Conservation (phyloP, 2,888 invertebrate genomes). For the Carabus problematicus region DNA sequence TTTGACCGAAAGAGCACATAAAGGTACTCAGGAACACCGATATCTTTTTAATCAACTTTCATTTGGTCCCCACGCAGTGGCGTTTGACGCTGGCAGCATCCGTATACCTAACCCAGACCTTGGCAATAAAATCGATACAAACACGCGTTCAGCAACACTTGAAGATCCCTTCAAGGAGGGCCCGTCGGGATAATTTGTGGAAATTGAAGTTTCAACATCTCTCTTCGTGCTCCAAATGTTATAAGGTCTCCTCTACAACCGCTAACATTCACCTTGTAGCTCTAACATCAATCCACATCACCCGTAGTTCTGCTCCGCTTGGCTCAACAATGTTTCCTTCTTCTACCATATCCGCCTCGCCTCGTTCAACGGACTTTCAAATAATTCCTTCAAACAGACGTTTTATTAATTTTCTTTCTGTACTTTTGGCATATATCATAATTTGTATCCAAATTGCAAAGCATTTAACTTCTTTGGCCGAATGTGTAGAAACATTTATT, state of each 20-base stretch:
- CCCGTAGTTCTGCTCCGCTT: too few relatives aligned
- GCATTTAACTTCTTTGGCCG: too few relatives aligned
- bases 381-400: too few relatives aligned
- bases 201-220: conserved; percentile 34
- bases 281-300: too few relatives aligned
- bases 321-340: too few relatives aligned
- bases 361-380: too few relatives aligned
- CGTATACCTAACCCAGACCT: not conserved
- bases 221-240: not conserved
- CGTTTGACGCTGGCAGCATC: not conserved
- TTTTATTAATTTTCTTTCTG: too few relatives aligned
- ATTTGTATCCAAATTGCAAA: too few relatives aligned
- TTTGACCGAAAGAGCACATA: not conserved
- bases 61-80: not conserved
- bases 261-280: too few relatives aligned
- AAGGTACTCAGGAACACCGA: not conserved
- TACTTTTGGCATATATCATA: too few relatives aligned
- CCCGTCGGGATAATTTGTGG: conserved; percentile 35
- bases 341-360: too few relatives aligned
- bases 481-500: too few relatives aligned
- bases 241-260: not conserved
- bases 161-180: not conserved
- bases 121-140: not conserved
- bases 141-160: not conserved
- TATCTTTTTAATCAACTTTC: not conserved